Percentiles rank a stretch among this genome's conserved stretches.
Conservation (phyloP, 2,888 invertebrate genomes). For the Macropis europaea region DNA sequence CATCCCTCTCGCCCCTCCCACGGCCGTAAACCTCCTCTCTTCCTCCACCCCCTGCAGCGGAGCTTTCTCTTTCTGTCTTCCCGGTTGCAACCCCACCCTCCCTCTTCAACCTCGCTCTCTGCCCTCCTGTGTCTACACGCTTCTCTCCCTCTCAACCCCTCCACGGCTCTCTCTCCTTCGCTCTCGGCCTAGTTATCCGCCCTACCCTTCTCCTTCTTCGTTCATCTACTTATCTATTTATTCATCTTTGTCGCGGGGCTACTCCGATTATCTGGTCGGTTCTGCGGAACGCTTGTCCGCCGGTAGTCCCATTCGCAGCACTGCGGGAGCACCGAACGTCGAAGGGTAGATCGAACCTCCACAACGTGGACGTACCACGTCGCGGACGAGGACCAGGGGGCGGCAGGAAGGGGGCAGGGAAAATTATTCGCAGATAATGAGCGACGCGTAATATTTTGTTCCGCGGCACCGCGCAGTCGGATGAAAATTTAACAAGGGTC, state of each 20-base stretch:
- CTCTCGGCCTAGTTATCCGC: slow-evolving; percentile 37
- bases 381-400: no score
- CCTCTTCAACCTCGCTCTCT: slow-evolving; percentile 21
- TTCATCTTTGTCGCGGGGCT: slow-evolving; percentile 30
- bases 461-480: not conserved
- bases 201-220: slow-evolving; percentile 12
- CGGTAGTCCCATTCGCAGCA: not conserved
- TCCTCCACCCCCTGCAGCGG: not conserved
- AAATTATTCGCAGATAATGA: not conserved
- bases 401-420: not conserved
- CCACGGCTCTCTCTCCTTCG: slow-evolving; percentile 11
- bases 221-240: slow-evolving; percentile 46
- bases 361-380: no score
- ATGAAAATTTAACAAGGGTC: slow-evolving; percentile 22
- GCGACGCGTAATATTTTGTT: slow-evolving; percentile 1
- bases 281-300: slow-evolving; percentile 9
- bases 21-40: not conserved
- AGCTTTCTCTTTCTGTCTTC: not conserved
- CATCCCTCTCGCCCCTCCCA: slow-evolving; percentile 14
- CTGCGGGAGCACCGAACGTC: slow-evolving; percentile 5
- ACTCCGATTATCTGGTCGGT: slow-evolving; percentile 32
- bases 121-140: slow-evolving; percentile 22
- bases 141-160: slow-evolving; percentile 12
- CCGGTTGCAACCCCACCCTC: not conserved
- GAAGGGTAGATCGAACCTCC: no score